Conservation (phyloP, 2,888 invertebrate genomes). For the Plebejus argus region DNA sequence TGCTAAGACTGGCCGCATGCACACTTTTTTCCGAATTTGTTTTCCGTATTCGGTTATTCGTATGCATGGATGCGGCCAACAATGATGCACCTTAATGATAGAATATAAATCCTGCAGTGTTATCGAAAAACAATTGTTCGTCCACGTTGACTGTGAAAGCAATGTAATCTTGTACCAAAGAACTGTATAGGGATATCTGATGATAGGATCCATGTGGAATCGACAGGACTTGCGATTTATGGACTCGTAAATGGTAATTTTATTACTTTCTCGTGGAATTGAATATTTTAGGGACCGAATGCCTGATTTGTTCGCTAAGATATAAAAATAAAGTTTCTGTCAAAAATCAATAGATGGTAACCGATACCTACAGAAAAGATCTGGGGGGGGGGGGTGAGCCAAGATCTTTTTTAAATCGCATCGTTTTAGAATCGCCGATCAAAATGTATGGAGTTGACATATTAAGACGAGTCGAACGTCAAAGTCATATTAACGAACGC, state of each 20-base stretch:
- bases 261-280: not conserved
- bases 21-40: too few relatives aligned
- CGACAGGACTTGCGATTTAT: constrained; percentile 9
- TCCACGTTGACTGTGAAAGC: not conserved
- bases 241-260: constrained; percentile 18
- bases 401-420: too few relatives aligned
- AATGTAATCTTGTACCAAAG: not conserved
- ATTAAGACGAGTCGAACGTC: too few relatives aligned
- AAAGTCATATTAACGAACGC: too few relatives aligned
- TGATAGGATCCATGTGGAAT: not conserved
- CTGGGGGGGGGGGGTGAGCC: too few relatives aligned
- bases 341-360: not conserved
- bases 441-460: too few relatives aligned
- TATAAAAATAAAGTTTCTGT: not conserved
- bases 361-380: too few relatives aligned
- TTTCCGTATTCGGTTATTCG: too few relatives aligned
- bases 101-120: not conserved
- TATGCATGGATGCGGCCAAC: too few relatives aligned
- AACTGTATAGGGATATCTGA: not conserved
- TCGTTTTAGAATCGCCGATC: too few relatives aligned
- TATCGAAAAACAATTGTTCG: not conserved
- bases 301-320: not conserved
- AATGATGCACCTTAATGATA: too few relatives aligned
- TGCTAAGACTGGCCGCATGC: too few relatives aligned
- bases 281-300: not conserved